Base-by-base conservation (phyloP, 2,113 vertebrate genomes). In the Zosterops hypoxanthus region DNA sequence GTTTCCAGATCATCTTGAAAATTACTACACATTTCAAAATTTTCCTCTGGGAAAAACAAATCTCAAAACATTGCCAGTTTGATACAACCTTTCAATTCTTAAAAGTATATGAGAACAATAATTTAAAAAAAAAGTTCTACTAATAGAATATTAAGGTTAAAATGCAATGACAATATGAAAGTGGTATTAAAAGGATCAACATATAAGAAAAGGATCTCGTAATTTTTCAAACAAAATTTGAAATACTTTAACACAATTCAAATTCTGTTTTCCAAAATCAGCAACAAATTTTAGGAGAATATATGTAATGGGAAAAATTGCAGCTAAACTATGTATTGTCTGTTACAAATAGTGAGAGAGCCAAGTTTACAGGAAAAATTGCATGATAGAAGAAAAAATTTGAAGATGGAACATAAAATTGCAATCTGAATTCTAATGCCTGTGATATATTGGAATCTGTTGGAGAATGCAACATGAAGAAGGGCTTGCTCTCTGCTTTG, bases 261-360 rank as follows among this genome's bases (percentile, higher is more conserved):
- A 77, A 73, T 77, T 49, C 9, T 25, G 2, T 52, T 81, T 36
- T 63, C 3, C 7, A 31, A 86, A 73, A 53, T 33, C 14, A 78
- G 2, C 6, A 66, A 39, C 24, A 70, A 49, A 50, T n/a, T 53
- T 86, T 42, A 66, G 22, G 9, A 66, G 11, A 65, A 26, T 14
- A 65, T 3, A n/a, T 23, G 7, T 11, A 61, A 69, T 14, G 9
- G 50, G 73, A 59, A 71, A 73, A 18, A 23, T 3, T 61, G 6
- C 8, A 47, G n/a, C 9, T 47, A 31, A 92, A 53, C 33, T 34
- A 3, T 20, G 2, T 34, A 36, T 49, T 88, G 4, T 77, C 26
- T 72, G n/a, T 19, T 81, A 46, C 12, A 52, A 59, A 46, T 0
- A 0, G 59, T 52, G 3, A 6, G 12, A n/a, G 12, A 70, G 5